These are phyloP conservation scores for Archaeoteleia sp. DNA, from an alignment of 2,888 invertebrate species.

Conservation along the genomic window DNA sequence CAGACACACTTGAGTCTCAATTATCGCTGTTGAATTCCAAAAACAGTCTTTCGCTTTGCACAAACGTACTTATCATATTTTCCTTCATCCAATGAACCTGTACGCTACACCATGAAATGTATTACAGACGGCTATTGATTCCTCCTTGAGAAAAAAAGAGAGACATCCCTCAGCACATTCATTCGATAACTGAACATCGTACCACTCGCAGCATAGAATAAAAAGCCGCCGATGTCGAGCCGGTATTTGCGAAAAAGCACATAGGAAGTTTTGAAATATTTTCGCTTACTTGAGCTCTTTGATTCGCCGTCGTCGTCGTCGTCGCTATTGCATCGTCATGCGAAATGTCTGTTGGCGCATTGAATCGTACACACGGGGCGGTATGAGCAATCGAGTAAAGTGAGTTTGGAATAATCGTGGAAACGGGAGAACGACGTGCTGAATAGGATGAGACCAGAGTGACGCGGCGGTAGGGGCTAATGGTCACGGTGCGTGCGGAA, in stretches of 20 bases:
- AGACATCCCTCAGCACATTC: slow-evolving; percentile 32
- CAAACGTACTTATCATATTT: slow-evolving; percentile 21
- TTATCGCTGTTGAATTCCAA: background rate
- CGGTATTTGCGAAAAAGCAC: slow-evolving; percentile 19
- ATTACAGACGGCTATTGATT: slow-evolving; percentile 31
- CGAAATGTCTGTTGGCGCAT: slow-evolving; percentile 28
- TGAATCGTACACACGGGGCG: slow-evolving; percentile 14
- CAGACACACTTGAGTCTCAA: no score
- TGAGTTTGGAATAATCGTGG: slow-evolving; percentile 42
- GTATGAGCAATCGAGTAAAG: slow-evolving; percentile 36
- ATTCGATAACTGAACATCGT: slow-evolving; percentile 41
- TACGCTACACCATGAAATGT: background rate
- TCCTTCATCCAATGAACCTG: slow-evolving; percentile 13
- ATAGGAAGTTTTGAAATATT: slow-evolving; percentile 36
- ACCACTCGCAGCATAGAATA: slow-evolving; percentile 30
- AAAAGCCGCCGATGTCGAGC: slow-evolving; percentile 6
- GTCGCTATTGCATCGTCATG: slow-evolving; percentile 30
- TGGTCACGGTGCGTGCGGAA: background rate
- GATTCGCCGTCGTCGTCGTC: slow-evolving; percentile 20
- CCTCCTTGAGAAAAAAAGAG: slow-evolving; percentile 12
- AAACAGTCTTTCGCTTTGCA: background rate
- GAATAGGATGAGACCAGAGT: slow-evolving; percentile 26
- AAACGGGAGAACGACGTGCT: slow-evolving; percentile 25
- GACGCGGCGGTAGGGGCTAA: background rate
- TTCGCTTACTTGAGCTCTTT: slow-evolving; percentile 45